Base-by-base conservation (phyloP, 2,113 vertebrate genomes). In the Barnardius zonarius region DNA sequence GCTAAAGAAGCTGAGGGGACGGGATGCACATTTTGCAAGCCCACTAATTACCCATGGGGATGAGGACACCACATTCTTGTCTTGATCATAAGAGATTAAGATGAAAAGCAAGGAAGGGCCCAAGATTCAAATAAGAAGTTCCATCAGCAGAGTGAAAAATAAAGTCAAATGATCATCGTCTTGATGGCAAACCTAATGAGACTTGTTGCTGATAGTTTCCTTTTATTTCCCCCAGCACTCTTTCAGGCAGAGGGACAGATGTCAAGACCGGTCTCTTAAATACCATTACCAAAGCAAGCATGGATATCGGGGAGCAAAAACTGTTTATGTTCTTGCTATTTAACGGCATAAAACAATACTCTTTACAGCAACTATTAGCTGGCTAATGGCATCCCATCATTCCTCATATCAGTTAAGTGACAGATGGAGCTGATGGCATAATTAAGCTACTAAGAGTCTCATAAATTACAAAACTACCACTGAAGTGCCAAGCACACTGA, bases 281-380 rank as follows among this genome's bases (percentile, higher is more conserved):
- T 44, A 84, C 49, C 70, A 37, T 75, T 52, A 70, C 54, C 52
- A 59, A 80, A 83, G 77, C 63, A 73, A 79, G 93, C 30, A 66
- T 24, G 5, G 62, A 74, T 90, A 97, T 94, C 0, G 46, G 92
- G 94, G 93, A 91, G 70, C 92, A 95, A 91, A 96, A 93, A 49
- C 88, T 94, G 93, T 91, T 97, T 94, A 85, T 68, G 68, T 86
- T 94, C 91, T 72, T 64, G 43, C 85, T 83, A 88, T 94, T 96
- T 92, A 97, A 96, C 31, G 91, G 96, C 92, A 89, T 93, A 96
- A 97, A 97, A 96, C 94, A 96, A 96, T 93, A 90, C 80, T 75
- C 94, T 98, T 98, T 97, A 97, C 92, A 94, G 92, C 69, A 16
- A 96, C 95, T 96, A 98, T 98, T 97, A 98, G 93, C 89, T 66